Conservation (phyloP, 2,113 vertebrate species). For the Malurus cyaneus region DNA sequence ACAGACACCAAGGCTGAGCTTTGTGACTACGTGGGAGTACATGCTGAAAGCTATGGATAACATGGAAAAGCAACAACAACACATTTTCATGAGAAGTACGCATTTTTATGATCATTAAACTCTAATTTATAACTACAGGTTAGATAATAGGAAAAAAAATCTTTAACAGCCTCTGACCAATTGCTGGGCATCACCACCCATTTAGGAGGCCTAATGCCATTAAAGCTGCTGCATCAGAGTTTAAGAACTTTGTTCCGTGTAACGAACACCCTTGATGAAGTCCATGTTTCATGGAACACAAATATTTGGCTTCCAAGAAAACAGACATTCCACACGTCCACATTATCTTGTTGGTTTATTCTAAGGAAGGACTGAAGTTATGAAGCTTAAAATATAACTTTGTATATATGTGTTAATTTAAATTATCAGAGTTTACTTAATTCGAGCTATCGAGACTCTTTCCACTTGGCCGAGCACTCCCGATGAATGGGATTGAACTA, state of each 20-base stretch:
- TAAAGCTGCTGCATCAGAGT: background rate
- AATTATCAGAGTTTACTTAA: background rate
- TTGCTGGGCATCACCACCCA: background rate
- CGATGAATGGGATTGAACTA: background rate
- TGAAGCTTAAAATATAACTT: background rate
- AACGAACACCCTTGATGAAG: background rate
- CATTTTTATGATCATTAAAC: background rate
- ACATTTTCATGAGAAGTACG: background rate
- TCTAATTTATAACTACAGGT: background rate
- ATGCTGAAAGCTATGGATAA: background rate
- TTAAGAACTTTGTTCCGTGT: background rate
- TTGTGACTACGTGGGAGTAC: background rate
- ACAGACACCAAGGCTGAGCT: background rate
- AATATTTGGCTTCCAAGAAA: background rate
- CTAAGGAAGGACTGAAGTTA: background rate
- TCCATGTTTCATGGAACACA: background rate
- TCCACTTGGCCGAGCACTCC: background rate
- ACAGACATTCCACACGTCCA: background rate
- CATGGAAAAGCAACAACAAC: background rate
- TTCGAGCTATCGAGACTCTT: background rate
- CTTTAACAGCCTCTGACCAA: background rate
- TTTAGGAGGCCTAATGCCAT: background rate
- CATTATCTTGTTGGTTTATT: background rate
- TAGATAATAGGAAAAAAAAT: background rate
- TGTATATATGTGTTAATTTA: accelerated